These are phyloP conservation scores for Phrynocephalus guinanensis DNA, from an alignment of 2,797 vertebrate genomes.

Conservation along the genomic window DNA sequence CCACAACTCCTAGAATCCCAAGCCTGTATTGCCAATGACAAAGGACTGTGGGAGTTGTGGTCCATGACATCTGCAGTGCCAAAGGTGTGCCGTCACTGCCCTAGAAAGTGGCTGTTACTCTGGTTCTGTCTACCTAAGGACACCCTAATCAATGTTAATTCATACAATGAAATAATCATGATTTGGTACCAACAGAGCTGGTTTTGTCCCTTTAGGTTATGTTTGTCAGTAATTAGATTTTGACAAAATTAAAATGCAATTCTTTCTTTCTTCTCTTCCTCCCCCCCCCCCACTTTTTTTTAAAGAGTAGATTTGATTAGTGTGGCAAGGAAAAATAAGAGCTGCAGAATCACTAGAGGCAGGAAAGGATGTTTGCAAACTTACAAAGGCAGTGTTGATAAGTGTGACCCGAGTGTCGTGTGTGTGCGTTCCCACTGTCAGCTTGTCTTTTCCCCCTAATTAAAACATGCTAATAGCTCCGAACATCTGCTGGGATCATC, in stretches of 20 bases:
- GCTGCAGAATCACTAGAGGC: constrained; percentile 53
- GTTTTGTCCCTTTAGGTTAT: constrained; percentile 8
- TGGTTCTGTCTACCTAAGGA: accelerated
- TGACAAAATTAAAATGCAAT: background rate
- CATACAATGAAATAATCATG: background rate
- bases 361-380: constrained; percentile 69
- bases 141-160: background rate
- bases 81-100: too few relatives aligned
- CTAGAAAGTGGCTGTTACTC: background rate
- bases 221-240: constrained; percentile 26
- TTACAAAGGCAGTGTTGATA: constrained; percentile 51
- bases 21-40: too few relatives aligned
- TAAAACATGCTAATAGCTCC: constrained; percentile 49
- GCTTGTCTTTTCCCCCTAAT: constrained; percentile 59
- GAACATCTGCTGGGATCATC: constrained; percentile 63
- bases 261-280: too few relatives aligned
- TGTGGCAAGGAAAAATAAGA: constrained; percentile 53
- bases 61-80: too few relatives aligned
- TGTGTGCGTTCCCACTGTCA: constrained; percentile 26
- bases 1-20: too few relatives aligned
- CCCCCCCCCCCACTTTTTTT: background rate
- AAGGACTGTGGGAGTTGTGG: too few relatives aligned
- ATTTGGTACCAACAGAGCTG: background rate
- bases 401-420: constrained; percentile 42
- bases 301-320: constrained; percentile 46